Conservation (phyloP, 2,797 vertebrate species). For the Liparis tanakae region DNA sequence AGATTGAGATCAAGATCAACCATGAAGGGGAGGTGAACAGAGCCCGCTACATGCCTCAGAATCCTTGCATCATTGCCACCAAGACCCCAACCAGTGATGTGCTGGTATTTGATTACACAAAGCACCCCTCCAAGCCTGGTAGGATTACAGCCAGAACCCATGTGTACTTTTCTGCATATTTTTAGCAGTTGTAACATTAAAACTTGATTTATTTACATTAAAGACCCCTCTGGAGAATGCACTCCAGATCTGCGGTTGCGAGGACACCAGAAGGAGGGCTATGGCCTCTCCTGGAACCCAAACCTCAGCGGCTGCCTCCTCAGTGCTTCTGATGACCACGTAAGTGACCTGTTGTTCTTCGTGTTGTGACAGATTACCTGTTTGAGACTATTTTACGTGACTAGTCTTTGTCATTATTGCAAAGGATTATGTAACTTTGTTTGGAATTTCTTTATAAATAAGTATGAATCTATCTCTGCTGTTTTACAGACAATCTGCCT, state of each 20-base stretch:
- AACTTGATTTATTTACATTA: not conserved
- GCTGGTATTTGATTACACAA: slow-evolving; percentile 97
- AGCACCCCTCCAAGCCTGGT: slow-evolving; percentile 98
- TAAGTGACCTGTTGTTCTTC: slow-evolving; percentile 66
- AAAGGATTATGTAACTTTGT: not conserved
- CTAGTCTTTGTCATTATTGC: not conserved
- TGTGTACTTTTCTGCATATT: not conserved
- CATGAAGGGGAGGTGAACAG: slow-evolving; percentile 98
- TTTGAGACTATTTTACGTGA: not conserved
- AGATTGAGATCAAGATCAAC: slow-evolving; percentile 99
- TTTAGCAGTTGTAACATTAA: not conserved
- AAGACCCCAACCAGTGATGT: slow-evolving; percentile 98
- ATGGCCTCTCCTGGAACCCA: slow-evolving; percentile 98
- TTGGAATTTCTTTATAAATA: no score
- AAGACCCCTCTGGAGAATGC: slow-evolving; percentile 97
- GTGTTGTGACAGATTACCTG: not conserved
- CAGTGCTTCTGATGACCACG: slow-evolving; percentile 98
- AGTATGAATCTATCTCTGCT: not conserved
- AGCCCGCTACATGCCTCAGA: slow-evolving; percentile 98
- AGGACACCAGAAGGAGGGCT: slow-evolving; percentile 98
- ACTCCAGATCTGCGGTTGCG: slow-evolving; percentile 94
- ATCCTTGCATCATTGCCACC: slow-evolving; percentile 97
- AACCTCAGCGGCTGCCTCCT: slow-evolving; percentile 96
- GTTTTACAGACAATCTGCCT: slow-evolving; percentile 91
- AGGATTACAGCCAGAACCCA: not conserved